Evolutionary conservation across 2,113 vertebrate genomes (phyloP).

Genomic region (Thomomys bottae): DNA sequence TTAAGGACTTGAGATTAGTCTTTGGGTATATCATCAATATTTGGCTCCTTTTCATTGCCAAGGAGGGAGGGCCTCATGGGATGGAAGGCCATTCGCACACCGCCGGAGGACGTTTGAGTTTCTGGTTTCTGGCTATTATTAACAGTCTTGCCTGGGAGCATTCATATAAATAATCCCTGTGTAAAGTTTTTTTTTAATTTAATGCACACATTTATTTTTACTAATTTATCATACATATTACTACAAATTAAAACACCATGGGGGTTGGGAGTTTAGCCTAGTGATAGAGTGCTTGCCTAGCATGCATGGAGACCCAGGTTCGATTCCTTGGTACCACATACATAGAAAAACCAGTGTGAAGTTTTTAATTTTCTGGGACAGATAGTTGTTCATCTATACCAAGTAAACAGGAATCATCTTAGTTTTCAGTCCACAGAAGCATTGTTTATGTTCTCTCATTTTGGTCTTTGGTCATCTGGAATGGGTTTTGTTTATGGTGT

Average conservation of each 20-base stretch:
- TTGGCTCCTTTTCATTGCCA: background rate
- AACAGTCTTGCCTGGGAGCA: background rate
- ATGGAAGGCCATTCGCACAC: background rate
- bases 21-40: too few relatives aligned
- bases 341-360: too few relatives aligned
- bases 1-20: background rate
- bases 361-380: constrained; percentile 33
- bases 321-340: too few relatives aligned
- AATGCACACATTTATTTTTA: too few relatives aligned
- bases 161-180: background rate
- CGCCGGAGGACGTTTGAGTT: background rate
- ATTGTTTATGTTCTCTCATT: background rate
- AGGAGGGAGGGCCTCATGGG: too few relatives aligned
- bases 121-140: background rate
- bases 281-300: too few relatives aligned
- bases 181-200: constrained; percentile 19
- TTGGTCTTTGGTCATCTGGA: background rate
- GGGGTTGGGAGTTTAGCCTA: too few relatives aligned
- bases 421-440: background rate
- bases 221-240: too few relatives aligned
- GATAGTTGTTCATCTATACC: background rate
- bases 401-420: background rate
- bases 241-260: too few relatives aligned
- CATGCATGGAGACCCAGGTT: too few relatives aligned
- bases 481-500: background rate